Conservation (phyloP, 2,888 invertebrate species). For the Invenusta paracnida region DNA sequence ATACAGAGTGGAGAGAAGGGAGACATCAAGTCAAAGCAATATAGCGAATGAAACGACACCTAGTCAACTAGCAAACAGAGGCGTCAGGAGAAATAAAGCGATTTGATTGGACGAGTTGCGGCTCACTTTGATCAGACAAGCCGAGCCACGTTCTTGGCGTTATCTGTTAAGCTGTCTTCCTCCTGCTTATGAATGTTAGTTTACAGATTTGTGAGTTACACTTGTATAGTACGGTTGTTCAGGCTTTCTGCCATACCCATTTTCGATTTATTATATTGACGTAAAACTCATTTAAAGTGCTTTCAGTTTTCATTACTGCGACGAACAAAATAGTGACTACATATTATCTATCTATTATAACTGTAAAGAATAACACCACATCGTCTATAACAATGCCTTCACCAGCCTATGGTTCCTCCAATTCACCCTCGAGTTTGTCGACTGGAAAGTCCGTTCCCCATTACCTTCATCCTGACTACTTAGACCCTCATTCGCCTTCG, state of each 20-base stretch:
- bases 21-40: neutral
- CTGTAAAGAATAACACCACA: neutral
- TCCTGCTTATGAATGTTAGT: neutral
- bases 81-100: neutral
- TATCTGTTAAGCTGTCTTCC: conserved; percentile 10
- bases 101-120: neutral
- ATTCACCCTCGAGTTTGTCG: neutral
- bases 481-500: conserved; percentile 15
- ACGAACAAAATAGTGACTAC: too few species aligned
- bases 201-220: neutral
- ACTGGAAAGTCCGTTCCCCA: neutral
- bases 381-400: neutral
- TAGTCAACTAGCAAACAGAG: conserved; percentile 14
- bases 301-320: too few species aligned
- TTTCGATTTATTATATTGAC: too few species aligned
- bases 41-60: conserved; percentile 23
- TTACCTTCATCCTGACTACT: neutral
- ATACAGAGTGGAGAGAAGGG: neutral
- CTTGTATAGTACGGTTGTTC: neutral
- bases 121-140: conserved; percentile 10
- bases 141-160: neutral
- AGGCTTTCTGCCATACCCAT: too few species aligned
- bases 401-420: neutral
- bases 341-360: too few species aligned
- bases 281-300: too few species aligned